Evolutionary conservation across 2,113 vertebrate species (phyloP), one percentile per base, ranked within the genome.

Genomic region (Mustelus asterias): DNA sequence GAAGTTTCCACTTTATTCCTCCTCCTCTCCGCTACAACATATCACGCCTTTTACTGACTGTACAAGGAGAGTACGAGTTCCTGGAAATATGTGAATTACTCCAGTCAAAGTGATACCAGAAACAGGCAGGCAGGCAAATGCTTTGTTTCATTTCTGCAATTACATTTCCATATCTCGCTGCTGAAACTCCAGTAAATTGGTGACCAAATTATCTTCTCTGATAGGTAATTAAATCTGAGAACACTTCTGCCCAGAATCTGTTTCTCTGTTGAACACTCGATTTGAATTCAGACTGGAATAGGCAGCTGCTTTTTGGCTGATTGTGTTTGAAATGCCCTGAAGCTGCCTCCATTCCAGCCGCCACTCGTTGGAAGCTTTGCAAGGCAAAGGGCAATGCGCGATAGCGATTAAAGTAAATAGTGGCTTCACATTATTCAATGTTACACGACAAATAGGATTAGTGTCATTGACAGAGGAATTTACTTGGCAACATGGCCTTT

Each of bases 381-480:
- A 58, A 58, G 54, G 48, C 86, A 88, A 13, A 58, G 22, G 54
- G 24, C 48, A 88, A 9, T 26, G 44, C 29, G 48, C 1, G 48
- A 88, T 88, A 58, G 48, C 1, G 86, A 88, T 88, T 88, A 88
- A 88, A 54, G 8, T 11, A 22, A 14, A 33, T 13, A 11, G 24
- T 16, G 33, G 86, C 58, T 22, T 14, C 86, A 58, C 29, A 13
- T 54, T 88, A 54, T 88, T 88, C 85, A 88, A 5, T 54, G 85
- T 89, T 60, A 89, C 86, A 89, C 24, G 54, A 60, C 7, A 89
- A 89, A 89, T 89, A 10, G 86, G 86, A 89, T 58, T 89, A 89
- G 86, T 89, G 26, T 33, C 86, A 89, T 29, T 26, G 86, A 58
- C 86, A 89, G 54, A 89, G 4, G 22, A 58, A 89, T 33, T 89